These are phyloP conservation scores for Pavo muticus DNA, from an alignment of 2,113 vertebrate species.

Conservation along the genomic window DNA sequence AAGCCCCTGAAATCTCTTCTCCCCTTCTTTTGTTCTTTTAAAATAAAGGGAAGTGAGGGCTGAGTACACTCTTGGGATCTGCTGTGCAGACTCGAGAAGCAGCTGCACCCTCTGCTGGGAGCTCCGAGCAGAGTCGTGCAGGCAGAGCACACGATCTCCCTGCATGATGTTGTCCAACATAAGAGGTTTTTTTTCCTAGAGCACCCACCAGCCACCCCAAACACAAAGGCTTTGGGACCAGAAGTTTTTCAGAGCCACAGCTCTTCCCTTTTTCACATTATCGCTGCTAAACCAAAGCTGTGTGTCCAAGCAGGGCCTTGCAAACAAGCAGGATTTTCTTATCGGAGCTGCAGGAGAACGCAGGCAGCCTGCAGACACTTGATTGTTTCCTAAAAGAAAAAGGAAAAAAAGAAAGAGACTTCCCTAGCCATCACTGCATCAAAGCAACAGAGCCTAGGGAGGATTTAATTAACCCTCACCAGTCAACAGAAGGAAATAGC, in stretches of 20 bases:
- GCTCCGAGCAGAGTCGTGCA: background rate
- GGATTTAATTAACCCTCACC: background rate
- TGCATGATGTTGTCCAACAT: fast-evolving
- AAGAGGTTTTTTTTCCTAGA: background rate
- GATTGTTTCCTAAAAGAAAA: background rate
- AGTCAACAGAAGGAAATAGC: background rate
- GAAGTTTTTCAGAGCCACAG: background rate
- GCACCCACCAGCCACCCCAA: background rate
- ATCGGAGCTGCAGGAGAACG: background rate
- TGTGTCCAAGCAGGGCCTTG: background rate
- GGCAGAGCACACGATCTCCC: background rate
- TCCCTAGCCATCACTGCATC: background rate
- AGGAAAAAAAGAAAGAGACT: background rate
- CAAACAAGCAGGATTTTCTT: background rate
- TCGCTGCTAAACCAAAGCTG: background rate
- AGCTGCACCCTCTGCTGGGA: slow-evolving; percentile 61
- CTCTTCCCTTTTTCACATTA: background rate
- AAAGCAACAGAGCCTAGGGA: background rate
- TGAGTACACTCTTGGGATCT: too few relatives aligned
- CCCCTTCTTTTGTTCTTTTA: background rate
- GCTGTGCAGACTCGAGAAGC: background rate
- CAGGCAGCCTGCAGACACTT: background rate
- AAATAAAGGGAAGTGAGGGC: fast-evolving
- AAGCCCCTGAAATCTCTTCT: background rate
- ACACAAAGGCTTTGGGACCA: background rate